phyloP scores from a whole-genome alignment of 2,113 vertebrate species.

The Xiphophorus maculatus region DNA sequence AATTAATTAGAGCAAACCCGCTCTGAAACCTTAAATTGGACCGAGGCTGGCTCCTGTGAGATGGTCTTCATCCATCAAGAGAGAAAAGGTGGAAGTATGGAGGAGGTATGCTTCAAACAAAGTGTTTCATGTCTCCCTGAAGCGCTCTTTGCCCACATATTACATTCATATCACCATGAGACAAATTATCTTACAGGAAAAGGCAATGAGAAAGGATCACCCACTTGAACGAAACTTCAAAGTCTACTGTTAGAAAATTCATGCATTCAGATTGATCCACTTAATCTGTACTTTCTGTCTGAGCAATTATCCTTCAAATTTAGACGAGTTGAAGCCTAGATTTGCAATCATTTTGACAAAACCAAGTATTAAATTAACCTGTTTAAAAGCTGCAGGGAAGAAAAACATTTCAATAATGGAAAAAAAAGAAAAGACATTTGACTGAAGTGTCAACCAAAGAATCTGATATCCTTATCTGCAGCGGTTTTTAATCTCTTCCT shows the following conservation, averaged over 20 bases:
- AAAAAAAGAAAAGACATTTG: background rate
- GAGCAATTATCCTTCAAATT: background rate
- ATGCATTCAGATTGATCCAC: background rate
- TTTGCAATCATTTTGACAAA: background rate
- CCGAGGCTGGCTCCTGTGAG: constrained; percentile 42
- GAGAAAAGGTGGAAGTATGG: constrained; percentile 4
- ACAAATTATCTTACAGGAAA: background rate
- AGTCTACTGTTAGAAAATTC: background rate
- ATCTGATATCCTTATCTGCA: background rate
- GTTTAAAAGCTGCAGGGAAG: background rate
- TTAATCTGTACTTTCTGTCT: background rate
- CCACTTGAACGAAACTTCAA: background rate
- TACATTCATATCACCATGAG: background rate
- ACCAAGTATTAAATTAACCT: background rate
- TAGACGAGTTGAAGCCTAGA: background rate
- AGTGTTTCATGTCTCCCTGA: background rate
- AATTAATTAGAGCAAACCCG: constrained; percentile 67
- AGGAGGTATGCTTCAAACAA: constrained; percentile 6
- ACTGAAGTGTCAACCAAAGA: background rate
- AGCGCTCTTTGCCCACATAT: background rate
- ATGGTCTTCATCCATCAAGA: constrained; percentile 8
- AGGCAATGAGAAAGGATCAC: background rate
- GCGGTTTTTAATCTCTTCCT: background rate
- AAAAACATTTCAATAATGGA: background rate
- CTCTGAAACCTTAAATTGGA: constrained; percentile 50